Base-by-base conservation (phyloP, 1,140 invertebrate species). In the Drosophila hydei region DNA sequence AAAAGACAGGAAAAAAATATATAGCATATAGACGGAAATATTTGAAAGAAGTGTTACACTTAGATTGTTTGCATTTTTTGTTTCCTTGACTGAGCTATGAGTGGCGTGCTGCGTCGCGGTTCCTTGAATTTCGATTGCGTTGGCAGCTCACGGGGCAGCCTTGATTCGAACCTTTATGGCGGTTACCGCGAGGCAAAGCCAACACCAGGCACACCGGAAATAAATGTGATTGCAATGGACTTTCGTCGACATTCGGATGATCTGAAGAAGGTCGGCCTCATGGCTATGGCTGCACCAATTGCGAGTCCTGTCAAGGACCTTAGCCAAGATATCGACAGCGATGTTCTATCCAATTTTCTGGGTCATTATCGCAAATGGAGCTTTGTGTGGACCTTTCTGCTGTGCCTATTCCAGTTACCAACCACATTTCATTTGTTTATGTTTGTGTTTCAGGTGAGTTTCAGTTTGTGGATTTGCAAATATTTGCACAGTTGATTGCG, bases 361-460 rank as follows among this genome's bases (percentile, higher is more conserved):
- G 95, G 95, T 0, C 93, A 94, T 74, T 95, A 95, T 77, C 95
- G 95, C 16, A 92, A 93, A 61, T 96, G 95, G 95, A 95, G 96
- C 87, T 92, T 95, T 18, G 74, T 94, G 43, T 93, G 95, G 79
- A 95, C 95, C 3, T 93, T 95, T 64, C 91, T 95, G 1, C 91
- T 96, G 16, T 94, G 95, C 1, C 75, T 96, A 7, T 94, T 95
- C 60, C 87, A 91, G 50, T 33, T 92, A 56, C 89, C 91, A 38
- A 83, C 77, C 19, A 92, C 91, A 30, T 88, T 92, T 52, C 91
- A 92, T 67, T 80, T 92, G 62, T 92, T 91, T 64, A 75, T 87
- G 54, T 88, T 90, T 80, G 85, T 90, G 18, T 92, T 92, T 79
- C 90, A 91, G 87, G 91, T 92, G 54, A 91, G 83, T 80, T 79